Percentiles rank a stretch among this genome's conserved stretches.
Conservation (phyloP, 2,113 vertebrate genomes). For the Lophura nycthemera region DNA sequence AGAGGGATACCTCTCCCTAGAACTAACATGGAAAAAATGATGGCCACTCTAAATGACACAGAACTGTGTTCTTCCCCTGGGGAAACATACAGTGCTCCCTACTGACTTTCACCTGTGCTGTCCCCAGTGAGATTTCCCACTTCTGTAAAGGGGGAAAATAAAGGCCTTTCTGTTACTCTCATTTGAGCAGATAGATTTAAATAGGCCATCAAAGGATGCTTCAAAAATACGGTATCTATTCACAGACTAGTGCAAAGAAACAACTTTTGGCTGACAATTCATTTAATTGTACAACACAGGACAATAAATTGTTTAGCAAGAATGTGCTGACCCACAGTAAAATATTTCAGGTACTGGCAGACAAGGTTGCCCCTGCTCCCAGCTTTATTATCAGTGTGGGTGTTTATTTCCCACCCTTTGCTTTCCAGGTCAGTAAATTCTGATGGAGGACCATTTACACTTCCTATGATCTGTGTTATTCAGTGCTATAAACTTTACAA, state of each 20-base stretch:
- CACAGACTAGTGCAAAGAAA: background rate
- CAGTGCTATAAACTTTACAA: constrained; percentile 55
- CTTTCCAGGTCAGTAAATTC: constrained; percentile 67
- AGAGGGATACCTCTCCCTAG: background rate
- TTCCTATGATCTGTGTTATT: constrained; percentile 24
- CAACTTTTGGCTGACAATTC: background rate
- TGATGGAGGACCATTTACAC: constrained; percentile 54
- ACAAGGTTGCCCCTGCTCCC: background rate
- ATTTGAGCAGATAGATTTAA: background rate
- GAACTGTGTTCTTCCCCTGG: background rate
- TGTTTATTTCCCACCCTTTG: constrained; percentile 52
- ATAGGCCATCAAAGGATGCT: background rate
- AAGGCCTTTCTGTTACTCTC: background rate
- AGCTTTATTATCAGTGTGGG: constrained; percentile 52
- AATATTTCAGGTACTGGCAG: constrained; percentile 35
- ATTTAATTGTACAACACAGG: constrained; percentile 38
- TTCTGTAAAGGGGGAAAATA: background rate
- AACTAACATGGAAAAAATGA: background rate
- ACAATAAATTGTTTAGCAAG: constrained; percentile 9
- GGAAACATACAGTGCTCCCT: background rate
- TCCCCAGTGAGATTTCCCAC: background rate
- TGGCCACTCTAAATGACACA: background rate
- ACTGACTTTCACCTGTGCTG: background rate
- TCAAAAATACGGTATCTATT: background rate
- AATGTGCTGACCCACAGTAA: constrained; percentile 25